A percentile compares a stretch with the other conserved stretches of the same genome.
These are phyloP conservation scores for Allygus modestus DNA, from an alignment of 2,888 invertebrate genomes.

Conservation along the genomic window DNA sequence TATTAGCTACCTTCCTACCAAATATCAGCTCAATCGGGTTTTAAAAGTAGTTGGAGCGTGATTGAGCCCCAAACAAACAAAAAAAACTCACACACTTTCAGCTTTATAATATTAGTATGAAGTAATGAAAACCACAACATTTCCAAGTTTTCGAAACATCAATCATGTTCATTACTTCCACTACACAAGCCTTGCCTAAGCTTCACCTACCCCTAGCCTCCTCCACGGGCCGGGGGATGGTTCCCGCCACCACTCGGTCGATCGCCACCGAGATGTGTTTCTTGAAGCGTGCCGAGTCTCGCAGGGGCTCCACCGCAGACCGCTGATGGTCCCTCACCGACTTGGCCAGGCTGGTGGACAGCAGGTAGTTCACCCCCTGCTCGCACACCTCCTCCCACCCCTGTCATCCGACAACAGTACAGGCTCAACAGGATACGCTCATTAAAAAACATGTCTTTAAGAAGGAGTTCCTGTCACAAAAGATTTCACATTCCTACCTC, in stretches of 20 bases:
- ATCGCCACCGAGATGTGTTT: constrained; percentile 68
- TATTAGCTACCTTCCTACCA: no score
- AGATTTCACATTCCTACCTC: no score
- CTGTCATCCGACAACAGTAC: constrained; percentile 74
- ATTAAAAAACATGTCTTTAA: constrained; percentile 14
- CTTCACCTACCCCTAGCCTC: constrained; percentile 67
- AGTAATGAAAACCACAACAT: no score
- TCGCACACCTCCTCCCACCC: constrained; percentile 90
- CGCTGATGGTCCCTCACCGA: constrained; percentile 81
- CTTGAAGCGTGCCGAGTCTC: constrained; percentile 76
- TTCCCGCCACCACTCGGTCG: constrained; percentile 66
- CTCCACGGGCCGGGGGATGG: constrained; percentile 55
- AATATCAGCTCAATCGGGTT: no score
- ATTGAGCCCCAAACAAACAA: no score
- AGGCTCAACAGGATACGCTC: background rate
- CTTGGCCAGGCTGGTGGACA: constrained; percentile 81
- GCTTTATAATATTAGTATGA: no score
- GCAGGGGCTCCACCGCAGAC: constrained; percentile 74
- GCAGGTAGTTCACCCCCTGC: constrained; percentile 80
- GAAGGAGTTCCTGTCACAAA: constrained; percentile 3
- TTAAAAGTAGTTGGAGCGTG: no score
- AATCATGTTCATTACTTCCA: no score
- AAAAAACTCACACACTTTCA: no score
- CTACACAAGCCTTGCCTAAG: no score
- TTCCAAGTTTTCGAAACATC: no score